Evolutionary conservation across 2,797 vertebrate genomes (phyloP), one percentile per base, ranked within the genome.

Genomic region (Scomberomorus guttatus): DNA sequence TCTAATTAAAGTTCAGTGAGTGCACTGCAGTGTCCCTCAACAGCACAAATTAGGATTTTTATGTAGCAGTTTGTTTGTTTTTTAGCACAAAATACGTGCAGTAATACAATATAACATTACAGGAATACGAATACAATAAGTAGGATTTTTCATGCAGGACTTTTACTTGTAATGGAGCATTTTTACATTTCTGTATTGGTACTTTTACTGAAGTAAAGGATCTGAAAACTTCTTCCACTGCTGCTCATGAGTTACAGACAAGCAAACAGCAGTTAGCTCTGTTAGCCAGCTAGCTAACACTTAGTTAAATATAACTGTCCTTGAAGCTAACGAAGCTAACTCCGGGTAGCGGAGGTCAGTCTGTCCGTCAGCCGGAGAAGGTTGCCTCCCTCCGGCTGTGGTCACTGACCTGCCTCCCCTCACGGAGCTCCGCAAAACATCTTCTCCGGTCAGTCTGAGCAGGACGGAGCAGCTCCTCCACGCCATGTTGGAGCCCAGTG

Each of bases 401-500:
- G 32, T 11, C 0, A 75, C 91, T 77, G 55, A 95, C 94, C 94
- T 92, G 80, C 80, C 86, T 0, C 69, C 73, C 27, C 71, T 85
- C 34, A 9, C 73, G 3, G 83, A 46, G 48, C 82, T 82, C 79
- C 66, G 72, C 0, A 80, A 37, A 3, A 70, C 61, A 7, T 78
- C 81, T 17, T 71, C 78, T 48, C 79, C 83, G 65, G 14, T 75
- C 44, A 93, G 89, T 15, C 86, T 84, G 24, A 93, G 62, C 82
- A 92, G 71, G 13, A 68, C 78, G 1, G 71, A 54, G 73, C 85
- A 89, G 50, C 83, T 89, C 72, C 93, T 94, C 94, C 93, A 94
- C 88, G 94, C 94, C 95, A 96, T 96, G 67, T 85, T 86, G 75
- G 69, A 82, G 25, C 65, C 57, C 39, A 32, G 22, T 75, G 62